These are phyloP conservation scores for Amphipoea lucens DNA, from an alignment of 2,888 invertebrate genomes.

Conservation along the genomic window DNA sequence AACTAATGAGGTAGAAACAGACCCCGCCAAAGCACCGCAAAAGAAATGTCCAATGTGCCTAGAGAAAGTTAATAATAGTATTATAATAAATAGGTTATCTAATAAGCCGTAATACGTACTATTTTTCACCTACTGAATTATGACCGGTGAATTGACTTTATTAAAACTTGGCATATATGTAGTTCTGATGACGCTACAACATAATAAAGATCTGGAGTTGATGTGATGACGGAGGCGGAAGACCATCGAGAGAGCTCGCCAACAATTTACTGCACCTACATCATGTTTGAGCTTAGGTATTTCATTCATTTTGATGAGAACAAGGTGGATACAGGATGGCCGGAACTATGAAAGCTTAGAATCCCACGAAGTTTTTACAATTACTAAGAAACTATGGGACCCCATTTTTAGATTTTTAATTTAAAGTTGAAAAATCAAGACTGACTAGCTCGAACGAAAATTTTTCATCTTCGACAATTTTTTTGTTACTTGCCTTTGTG, in stretches of 20 bases:
- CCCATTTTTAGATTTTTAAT: no score
- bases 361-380: no score
- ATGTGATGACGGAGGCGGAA: not conserved
- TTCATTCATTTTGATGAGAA: not conserved
- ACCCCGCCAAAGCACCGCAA: slow-evolving; percentile 80
- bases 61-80: not conserved
- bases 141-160: not conserved
- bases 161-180: not conserved
- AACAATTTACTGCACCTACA: not conserved
- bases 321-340: no score
- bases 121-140: not conserved
- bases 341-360: no score
- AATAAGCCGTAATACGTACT: not conserved
- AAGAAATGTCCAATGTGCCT: slow-evolving; percentile 64
- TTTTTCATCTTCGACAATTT: no score
- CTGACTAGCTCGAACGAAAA: no score
- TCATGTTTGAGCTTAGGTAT: not conserved
- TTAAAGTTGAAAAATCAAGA: no score
- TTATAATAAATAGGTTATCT: no score
- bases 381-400: no score
- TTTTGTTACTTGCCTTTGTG: no score
- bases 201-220: not conserved
- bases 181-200: not conserved
- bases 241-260: not conserved
- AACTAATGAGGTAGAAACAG: slow-evolving; percentile 74